Percentiles rank a stretch among this genome's conserved stretches.
These are phyloP conservation scores for Glaucomys volans DNA, from an alignment of 2,113 vertebrate genomes.

Conservation along the genomic window DNA sequence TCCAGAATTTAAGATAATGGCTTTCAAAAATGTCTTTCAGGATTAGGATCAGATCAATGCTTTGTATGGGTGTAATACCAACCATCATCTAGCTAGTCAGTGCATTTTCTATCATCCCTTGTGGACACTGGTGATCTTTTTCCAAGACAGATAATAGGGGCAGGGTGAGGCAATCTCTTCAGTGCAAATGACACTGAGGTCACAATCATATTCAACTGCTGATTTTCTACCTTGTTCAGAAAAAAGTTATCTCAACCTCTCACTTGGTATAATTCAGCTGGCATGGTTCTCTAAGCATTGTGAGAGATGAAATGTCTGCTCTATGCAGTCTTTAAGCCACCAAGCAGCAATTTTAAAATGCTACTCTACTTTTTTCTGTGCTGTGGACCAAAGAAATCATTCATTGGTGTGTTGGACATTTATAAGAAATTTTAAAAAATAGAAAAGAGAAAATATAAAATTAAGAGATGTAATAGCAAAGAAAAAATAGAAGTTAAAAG, in stretches of 20 bases:
- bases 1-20: not conserved
- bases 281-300: not conserved
- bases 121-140: not conserved
- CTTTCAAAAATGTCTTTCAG: not conserved
- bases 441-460: not conserved
- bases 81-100: not conserved
- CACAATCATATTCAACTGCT: not conserved
- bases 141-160: not conserved
- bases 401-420: not conserved
- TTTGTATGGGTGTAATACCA: not conserved
- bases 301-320: not conserved
- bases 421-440: not conserved
- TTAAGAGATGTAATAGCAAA: not conserved
- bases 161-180: not conserved
- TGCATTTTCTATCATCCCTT: not conserved
- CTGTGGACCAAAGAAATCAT: not conserved
- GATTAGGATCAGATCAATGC: not conserved
- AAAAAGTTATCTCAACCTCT: not conserved
- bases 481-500: not conserved
- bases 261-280: not conserved
- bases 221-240: not conserved
- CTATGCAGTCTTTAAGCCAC: not conserved
- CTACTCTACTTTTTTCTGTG: not conserved
- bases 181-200: not conserved
- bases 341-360: not conserved